A percentile compares a stretch with the other conserved stretches of the same genome.
These are phyloP conservation scores for Parasteatoda tepidariorum DNA, from an alignment of 1,140 invertebrate species.

Conservation along the genomic window DNA sequence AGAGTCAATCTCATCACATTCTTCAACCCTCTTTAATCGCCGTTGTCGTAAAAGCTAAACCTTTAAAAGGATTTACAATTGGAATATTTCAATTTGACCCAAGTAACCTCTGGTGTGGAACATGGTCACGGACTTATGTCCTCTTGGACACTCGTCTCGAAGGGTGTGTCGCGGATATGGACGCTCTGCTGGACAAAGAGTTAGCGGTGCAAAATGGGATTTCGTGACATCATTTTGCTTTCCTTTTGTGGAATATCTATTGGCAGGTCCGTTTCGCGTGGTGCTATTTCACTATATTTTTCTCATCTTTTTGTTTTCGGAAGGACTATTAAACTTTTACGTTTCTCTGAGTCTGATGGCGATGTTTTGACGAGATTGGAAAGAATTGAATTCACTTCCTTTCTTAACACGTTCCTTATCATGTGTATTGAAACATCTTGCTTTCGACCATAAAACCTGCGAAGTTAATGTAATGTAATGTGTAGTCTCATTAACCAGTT, in stretches of 20 bases:
- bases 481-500: too few species aligned
- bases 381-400: too few species aligned
- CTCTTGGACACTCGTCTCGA: not conserved
- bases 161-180: slow-evolving; percentile 41
- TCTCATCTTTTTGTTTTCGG: not conserved
- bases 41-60: not conserved
- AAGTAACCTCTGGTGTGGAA: slow-evolving; percentile 38
- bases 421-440: too few species aligned
- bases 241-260: slow-evolving; percentile 13
- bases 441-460: too few species aligned
- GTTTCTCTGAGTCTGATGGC: not conserved
- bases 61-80: slow-evolving; percentile 3
- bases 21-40: not conserved
- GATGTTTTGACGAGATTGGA: too few species aligned
- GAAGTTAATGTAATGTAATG: too few species aligned
- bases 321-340: not conserved
- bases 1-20: slow-evolving; percentile 2
- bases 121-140: slow-evolving; percentile 3
- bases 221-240: slow-evolving; percentile 48
- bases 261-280: slow-evolving; percentile 3
- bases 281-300: not conserved
- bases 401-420: too few species aligned
- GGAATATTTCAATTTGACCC: slow-evolving; percentile 56
- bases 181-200: slow-evolving; percentile 26
- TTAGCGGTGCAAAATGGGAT: not conserved